Percentiles rank a stretch among this genome's conserved stretches.
Conservation (phyloP, 30 jellyfish, hydroid and myxozoan species). For the Chrysaora quinquecirrha region DNA sequence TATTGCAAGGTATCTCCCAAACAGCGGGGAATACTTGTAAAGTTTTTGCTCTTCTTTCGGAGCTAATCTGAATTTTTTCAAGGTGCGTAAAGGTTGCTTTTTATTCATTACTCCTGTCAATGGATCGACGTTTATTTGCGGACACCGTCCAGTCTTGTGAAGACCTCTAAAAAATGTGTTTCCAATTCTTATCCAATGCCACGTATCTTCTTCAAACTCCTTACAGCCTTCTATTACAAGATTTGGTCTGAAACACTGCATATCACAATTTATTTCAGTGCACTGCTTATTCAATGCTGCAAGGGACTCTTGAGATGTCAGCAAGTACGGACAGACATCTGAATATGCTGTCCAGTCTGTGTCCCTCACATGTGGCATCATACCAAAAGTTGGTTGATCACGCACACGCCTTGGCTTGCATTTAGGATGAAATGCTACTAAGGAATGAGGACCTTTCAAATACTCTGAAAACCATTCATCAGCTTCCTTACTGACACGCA, state of each 20-base stretch:
- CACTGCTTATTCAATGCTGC: conserved; percentile 21
- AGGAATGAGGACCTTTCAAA: conserved; percentile 46
- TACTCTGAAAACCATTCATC: conserved; percentile 71
- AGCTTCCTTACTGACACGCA: conserved; percentile 64
- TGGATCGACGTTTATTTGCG: conserved; percentile 56
- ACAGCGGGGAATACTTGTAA: conserved; percentile 43
- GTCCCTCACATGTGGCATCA: conserved; percentile 23
- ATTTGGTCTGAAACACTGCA: conserved; percentile 73
- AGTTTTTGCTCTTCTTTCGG: conserved; percentile 40
- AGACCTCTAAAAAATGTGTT: conserved; percentile 46
- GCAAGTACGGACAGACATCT: conserved; percentile 47
- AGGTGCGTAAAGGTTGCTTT: conserved; percentile 55
- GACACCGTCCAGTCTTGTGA: conserved; percentile 60
- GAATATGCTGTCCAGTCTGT: conserved; percentile 50
- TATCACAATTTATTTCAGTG: conserved; percentile 11
- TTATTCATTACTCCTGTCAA: conserved; percentile 44
- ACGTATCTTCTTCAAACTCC: conserved; percentile 65
- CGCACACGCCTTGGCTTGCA: conserved; percentile 56
- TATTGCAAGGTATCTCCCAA: conserved; percentile 57
- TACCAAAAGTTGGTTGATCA: conserved; percentile 10
- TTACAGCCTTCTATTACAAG: conserved; percentile 40
- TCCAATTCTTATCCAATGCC: conserved; percentile 39
- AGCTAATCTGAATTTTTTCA: conserved; percentile 56
- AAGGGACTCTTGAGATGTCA: conserved; percentile 54
- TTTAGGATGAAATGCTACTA: conserved; percentile 11